phyloP scores from a whole-genome alignment of 2,113 vertebrate genomes.

The Motacilla alba region DNA sequence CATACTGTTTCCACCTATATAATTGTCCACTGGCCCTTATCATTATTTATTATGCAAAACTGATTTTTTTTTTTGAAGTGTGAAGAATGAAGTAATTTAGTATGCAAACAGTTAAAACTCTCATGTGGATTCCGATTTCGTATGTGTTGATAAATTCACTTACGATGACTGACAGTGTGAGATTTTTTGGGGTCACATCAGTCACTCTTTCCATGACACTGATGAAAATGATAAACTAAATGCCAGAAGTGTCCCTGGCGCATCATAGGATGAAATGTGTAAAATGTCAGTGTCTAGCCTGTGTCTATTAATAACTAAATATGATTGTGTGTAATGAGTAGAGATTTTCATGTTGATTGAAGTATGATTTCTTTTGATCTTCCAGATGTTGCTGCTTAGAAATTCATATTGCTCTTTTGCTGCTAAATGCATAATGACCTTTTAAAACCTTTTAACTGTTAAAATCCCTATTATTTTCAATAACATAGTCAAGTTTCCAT shows the following conservation, averaged over 20 bases:
- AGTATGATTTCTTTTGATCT: slow-evolving; percentile 77
- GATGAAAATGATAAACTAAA: slow-evolving; percentile 83
- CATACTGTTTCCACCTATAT: slow-evolving; percentile 81
- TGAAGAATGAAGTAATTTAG: slow-evolving; percentile 88
- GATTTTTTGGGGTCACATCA: slow-evolving; percentile 81
- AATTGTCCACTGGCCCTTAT: slow-evolving; percentile 85
- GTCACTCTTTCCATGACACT: slow-evolving; percentile 78
- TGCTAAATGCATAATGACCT: slow-evolving; percentile 68
- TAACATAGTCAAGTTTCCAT: slow-evolving; percentile 1
- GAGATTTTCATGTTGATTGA: slow-evolving; percentile 81
- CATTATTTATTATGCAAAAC: slow-evolving; percentile 90
- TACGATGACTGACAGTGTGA: slow-evolving; percentile 88
- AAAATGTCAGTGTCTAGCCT: slow-evolving; percentile 79
- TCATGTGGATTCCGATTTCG: slow-evolving; percentile 77
- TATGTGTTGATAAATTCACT: slow-evolving; percentile 90
- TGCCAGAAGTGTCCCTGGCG: slow-evolving; percentile 84
- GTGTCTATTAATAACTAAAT: slow-evolving; percentile 82
- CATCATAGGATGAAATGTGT: slow-evolving; percentile 79
- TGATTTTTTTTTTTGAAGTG: slow-evolving; percentile 77
- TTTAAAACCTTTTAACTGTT: slow-evolving; percentile 64
- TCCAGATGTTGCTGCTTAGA: slow-evolving; percentile 80
- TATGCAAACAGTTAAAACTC: slow-evolving; percentile 90
- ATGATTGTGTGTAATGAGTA: slow-evolving; percentile 80
- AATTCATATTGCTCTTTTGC: slow-evolving; percentile 72
- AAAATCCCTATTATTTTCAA: slow-evolving; percentile 40